These are phyloP conservation scores for Anolis apletophallus DNA, from an alignment of 2,797 vertebrate genomes.

Conservation along the genomic window DNA sequence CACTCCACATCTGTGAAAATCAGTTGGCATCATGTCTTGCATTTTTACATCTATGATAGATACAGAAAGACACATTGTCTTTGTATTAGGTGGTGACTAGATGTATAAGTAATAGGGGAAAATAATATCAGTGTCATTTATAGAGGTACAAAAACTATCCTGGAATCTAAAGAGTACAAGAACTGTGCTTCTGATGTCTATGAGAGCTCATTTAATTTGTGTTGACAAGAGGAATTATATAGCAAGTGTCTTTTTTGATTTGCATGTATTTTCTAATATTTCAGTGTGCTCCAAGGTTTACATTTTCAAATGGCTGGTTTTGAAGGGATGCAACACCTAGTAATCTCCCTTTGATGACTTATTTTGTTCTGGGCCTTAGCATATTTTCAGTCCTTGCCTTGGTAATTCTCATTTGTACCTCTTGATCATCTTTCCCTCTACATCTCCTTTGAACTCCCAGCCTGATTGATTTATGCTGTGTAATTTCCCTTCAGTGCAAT, in stretches of 20 bases:
- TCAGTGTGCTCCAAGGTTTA: too few relatives aligned
- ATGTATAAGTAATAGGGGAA: not conserved
- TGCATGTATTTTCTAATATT: not conserved
- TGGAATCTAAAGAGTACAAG: too few relatives aligned
- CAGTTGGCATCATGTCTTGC: not conserved
- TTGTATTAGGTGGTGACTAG: not conserved
- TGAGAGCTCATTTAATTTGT: not conserved
- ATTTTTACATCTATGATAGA: too few relatives aligned
- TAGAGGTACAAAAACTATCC: not conserved
- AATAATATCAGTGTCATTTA: not conserved
- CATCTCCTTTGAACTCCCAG: not conserved
- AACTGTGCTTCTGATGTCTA: not conserved
- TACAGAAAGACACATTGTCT: not conserved
- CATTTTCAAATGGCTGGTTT: not conserved
- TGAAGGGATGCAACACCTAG: not conserved
- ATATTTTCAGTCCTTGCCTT: not conserved
- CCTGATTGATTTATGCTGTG: not conserved
- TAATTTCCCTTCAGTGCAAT: not conserved
- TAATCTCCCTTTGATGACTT: not conserved
- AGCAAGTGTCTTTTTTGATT: not conserved
- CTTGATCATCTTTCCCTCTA: not conserved
- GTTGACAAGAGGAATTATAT: not conserved
- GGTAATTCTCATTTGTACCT: not conserved
- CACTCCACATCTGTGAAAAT: not conserved
- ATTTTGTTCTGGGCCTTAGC: not conserved